Base-by-base conservation (phyloP, 2,113 vertebrate species). In the Myiagra hebetior region DNA sequence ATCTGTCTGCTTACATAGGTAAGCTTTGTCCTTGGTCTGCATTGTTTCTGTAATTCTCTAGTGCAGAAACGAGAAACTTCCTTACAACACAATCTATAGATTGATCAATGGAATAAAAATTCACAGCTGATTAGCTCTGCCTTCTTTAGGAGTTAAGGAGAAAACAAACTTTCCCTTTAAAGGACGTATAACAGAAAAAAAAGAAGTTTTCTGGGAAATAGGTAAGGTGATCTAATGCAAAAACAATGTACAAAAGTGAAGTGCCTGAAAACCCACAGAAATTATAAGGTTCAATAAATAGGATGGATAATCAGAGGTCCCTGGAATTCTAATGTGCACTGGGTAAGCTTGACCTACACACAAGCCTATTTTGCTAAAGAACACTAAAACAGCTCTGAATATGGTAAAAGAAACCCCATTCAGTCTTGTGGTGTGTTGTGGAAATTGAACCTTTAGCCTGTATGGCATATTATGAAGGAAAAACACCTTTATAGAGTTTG, bases 1-100 rank as follows among this genome's bases (percentile, higher is more conserved):
- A 84, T 70, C 27, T 72, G 39, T 96, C 96, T 98, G 91, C 69
- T 95, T 91, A 57, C 53, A 22, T 10, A 67, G 89, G 78, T 72
- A 76, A 53, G 23, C 64, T 95, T 95, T 91, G 85, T 52, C 93
- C 87, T 97, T 96, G 79, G 89, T 84, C 88, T 91, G 62, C 44
- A 60, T 88, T 67, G 23, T 65, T 90, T 53, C 55, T 76, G 12
- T 70, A 73, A 75, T 59, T 95, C 67, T 88, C 14, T 84, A 65
- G 50, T 86, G 83, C 67, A 95, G 50, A 95, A 95, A 85, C 24
- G 59, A 93, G 30, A 89, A 94, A 81, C 79, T 80, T 83, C 37
- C 50, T 97, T 88, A 80, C 80, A 91, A 67, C 31, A 69, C 53
- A 93, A 86, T 91, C 90, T 85, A 79, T 73, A 74, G 89, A 91